Base-by-base conservation (phyloP, 1,140 invertebrate genomes). In the Drosophila gunungcola region DNA sequence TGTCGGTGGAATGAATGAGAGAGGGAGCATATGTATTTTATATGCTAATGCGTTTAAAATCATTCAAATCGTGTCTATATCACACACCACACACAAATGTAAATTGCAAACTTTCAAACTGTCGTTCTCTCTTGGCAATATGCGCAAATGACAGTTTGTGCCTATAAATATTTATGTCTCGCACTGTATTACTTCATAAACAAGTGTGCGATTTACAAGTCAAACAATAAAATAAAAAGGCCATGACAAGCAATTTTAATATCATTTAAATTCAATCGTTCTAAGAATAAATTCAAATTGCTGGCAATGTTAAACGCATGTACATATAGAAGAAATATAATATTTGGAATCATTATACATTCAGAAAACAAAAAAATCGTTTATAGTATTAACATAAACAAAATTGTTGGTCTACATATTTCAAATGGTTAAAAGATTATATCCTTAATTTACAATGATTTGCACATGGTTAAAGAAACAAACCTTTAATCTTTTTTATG, bases 31-130 rank as follows among this genome's bases (percentile, higher is more conserved):
- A 36, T 60, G 53, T 69, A 80, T 79, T 84, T 76, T 70, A 68
- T 79, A 76, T 83, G 70, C 70, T 80, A 83, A 83, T 83, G 70
- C 53, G 75, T 76, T 83, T 83, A 75, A 84, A 83, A 79, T 67
- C 80, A 79, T 83, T 83, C 80, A 83, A 83, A 83, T 67, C 64
- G 51, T 62, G 13, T 73, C 53, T 70, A 34, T 62, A 64, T 64
- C 42, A 27, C 38, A 46, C 13, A 42, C 29, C 36, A 25, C 32
- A n/a, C 53, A 39, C 21, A 7, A 34, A 60, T 45, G 46, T 60
- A 42, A 39, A 38, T 58, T 52, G 39, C 25, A 38, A 72, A 48
- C 49, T 70, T 60, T 32, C 10, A 45, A 54, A 64, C 48, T 34
- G 61, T 45, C 43, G 36, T n/a, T 55, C 38, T 48, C 27, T 6